Evolutionary conservation across 2,888 invertebrate species (phyloP).

Genomic region (Brenthis hecate): DNA sequence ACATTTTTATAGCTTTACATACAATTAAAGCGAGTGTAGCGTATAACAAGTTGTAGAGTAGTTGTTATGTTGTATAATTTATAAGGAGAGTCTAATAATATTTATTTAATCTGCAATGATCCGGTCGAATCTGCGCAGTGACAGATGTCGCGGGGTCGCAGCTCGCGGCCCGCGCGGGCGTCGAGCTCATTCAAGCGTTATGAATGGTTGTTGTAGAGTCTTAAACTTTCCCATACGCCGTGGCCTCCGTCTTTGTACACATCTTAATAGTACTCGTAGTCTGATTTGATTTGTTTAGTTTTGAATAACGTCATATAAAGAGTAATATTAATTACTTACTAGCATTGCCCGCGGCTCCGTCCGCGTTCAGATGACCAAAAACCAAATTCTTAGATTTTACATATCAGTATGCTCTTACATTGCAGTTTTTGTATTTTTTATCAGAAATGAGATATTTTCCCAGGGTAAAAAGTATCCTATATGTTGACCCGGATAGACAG

Average conservation of each 20-base stretch:
- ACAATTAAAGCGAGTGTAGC: no score
- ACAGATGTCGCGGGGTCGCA: slow-evolving; percentile 20
- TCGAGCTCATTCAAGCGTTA: slow-evolving; percentile 77
- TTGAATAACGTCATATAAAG: no score
- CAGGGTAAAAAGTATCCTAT: no score
- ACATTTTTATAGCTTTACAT: no score
- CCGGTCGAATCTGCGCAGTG: slow-evolving; percentile 24
- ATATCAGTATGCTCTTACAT: no score
- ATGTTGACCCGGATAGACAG: no score
- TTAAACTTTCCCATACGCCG: slow-evolving; percentile 73
- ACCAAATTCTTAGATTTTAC: no score
- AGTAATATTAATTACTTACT: no score
- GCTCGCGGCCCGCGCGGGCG: slow-evolving; percentile 51
- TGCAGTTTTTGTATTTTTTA: no score
- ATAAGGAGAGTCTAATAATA: not conserved
- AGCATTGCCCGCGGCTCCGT: no score
- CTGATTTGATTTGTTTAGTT: not conserved
- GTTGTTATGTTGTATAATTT: not conserved
- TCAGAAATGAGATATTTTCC: no score
- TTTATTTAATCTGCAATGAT: not conserved
- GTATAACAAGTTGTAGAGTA: not conserved
- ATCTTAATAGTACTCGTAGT: not conserved
- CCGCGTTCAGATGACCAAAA: no score
- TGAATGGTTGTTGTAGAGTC: slow-evolving; percentile 76
- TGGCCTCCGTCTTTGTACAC: slow-evolving; percentile 47